phyloP scores from a whole-genome alignment of 2,797 vertebrate genomes.

The Rhynchotus rufescens region DNA sequence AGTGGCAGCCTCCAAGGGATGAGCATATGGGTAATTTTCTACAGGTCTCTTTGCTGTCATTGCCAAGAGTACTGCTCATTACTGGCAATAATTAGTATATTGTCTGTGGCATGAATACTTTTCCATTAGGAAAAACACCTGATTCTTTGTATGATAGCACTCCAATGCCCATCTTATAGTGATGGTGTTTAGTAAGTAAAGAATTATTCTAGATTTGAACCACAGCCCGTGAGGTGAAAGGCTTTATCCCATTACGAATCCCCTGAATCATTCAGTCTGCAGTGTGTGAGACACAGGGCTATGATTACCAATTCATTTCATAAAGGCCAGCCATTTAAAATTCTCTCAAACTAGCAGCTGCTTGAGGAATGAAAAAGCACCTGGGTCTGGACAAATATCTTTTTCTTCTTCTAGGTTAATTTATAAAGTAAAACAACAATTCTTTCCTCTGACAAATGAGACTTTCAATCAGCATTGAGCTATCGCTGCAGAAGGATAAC shows the following conservation, averaged over 20 bases:
- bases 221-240: background rate
- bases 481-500: background rate
- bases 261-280: background rate
- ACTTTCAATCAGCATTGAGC: background rate
- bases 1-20: conserved; percentile 32
- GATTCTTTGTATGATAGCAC: conserved; percentile 17
- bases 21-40: conserved; percentile 57
- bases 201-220: conserved; percentile 29
- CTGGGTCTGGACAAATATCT: background rate
- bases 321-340: conserved; percentile 47
- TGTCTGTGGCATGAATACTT: conserved; percentile 37
- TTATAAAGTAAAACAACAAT: conserved; percentile 19
- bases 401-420: conserved; percentile 25
- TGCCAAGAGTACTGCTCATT: conserved; percentile 52
- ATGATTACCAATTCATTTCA: conserved; percentile 57
- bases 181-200: conserved; percentile 18
- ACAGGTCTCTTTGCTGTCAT: conserved; percentile 14
- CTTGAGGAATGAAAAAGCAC: conserved; percentile 25
- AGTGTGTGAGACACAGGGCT: background rate
- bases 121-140: conserved; percentile 20
- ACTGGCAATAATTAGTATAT: conserved; percentile 54
- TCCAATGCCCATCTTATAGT: conserved; percentile 3
- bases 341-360: conserved; percentile 50
- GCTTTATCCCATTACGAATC: conserved; percentile 31
- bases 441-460: conserved; percentile 11